Conservation (phyloP, 1,140 invertebrate genomes). For the Conus betulinus region DNA sequence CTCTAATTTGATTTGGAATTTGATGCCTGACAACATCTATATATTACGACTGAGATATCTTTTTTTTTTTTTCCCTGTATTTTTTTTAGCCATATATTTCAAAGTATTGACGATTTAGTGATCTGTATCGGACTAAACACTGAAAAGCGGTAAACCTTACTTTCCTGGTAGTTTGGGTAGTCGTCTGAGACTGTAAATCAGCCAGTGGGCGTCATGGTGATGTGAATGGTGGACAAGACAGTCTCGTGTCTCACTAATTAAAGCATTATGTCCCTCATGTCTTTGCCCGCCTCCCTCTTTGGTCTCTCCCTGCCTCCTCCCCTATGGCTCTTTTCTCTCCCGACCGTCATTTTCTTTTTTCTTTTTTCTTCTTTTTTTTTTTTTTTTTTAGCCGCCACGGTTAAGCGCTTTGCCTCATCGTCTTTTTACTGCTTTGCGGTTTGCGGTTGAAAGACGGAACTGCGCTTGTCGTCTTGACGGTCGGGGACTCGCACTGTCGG, state of each 20-base stretch:
- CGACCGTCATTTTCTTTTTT: background rate
- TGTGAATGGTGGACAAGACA: background rate
- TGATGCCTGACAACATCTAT: too few species aligned
- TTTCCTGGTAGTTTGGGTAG: background rate
- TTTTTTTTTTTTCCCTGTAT: too few species aligned
- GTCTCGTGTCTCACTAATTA: slow-evolving; percentile 19
- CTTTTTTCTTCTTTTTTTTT: background rate
- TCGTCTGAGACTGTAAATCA: background rate
- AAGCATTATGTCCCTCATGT: slow-evolving; percentile 19
- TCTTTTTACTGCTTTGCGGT: slow-evolving; percentile 26
- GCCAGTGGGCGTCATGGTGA: background rate
- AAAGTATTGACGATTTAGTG: too few species aligned
- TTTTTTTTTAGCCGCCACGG: background rate
- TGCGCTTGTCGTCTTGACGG: background rate
- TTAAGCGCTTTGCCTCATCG: background rate
- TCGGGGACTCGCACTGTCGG: background rate
- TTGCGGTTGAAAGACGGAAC: slow-evolving; percentile 24
- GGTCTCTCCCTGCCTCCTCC: background rate
- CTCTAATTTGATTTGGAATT: too few species aligned
- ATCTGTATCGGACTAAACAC: too few species aligned
- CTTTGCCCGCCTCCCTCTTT: background rate
- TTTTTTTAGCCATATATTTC: too few species aligned
- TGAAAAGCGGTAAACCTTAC: too few species aligned
- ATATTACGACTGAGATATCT: too few species aligned
- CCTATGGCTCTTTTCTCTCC: background rate